Base-by-base conservation (phyloP, 2,797 vertebrate species). In the Cephalopachus bancanus region DNA sequence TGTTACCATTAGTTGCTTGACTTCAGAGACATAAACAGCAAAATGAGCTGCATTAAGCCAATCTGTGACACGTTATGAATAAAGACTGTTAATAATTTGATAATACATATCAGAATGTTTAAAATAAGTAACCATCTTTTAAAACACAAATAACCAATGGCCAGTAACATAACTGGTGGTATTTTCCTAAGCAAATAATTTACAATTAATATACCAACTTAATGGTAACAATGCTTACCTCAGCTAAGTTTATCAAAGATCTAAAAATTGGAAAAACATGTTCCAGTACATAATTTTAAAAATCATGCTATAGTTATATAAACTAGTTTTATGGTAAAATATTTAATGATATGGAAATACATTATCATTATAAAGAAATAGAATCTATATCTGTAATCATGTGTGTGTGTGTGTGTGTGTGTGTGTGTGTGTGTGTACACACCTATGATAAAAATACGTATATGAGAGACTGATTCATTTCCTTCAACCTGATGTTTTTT, bases 1-100 rank as follows among this genome's bases (percentile, higher is more conserved):
- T 80, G 2, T 51, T 57, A 57, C 33, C 65, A 75, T 97, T 78
- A 92, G 51, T 19, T 81, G 67, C 83, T 51, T 92, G 51, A 96
- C 33, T 62, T 81, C 3, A 83, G 37, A 81, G 4, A 75, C 78
- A 89, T 11, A 64, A 94, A 65, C 0, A 78, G 33, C n/a, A 94
- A 93, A 96, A 80, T 78, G 22, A 87, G 59, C 49, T 87, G 16
- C 33, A 69, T 10, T 83, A 57, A 94, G 83, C 15, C 71, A 78
- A 20, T 60, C 37, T 7, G 8, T 55, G 16, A 86, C 14, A 28
- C 10, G 16, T 37, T 78, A 83, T 60, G 3, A 80, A 94, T 60
- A 92, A 90, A 83, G 80, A 15, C 67, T 22, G 15, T 15, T 5
- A 37, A 60, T 49, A 33, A 83, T 37, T 86, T 89, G n/a, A n/a